These are phyloP conservation scores for Perodicticus potto DNA, from an alignment of 2,797 vertebrate species.

Conservation along the genomic window DNA sequence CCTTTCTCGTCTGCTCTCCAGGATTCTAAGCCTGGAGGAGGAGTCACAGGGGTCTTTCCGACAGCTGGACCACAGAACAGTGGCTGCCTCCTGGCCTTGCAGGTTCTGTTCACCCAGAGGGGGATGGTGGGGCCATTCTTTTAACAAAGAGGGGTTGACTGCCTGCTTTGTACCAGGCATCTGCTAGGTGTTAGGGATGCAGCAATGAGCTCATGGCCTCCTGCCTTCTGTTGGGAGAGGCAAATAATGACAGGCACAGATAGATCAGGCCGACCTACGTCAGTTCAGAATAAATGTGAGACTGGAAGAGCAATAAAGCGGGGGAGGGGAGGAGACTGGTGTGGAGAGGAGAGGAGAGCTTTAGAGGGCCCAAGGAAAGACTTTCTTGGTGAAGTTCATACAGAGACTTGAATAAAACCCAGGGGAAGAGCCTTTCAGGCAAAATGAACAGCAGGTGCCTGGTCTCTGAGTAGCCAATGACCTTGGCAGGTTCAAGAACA, in stretches of 20 bases:
- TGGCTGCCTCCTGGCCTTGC: not conserved
- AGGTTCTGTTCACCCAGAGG: fast-evolving
- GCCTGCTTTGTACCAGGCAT: not conserved
- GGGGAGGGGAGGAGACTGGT: fast-evolving
- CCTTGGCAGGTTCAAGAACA: not conserved
- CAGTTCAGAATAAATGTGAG: too few species aligned
- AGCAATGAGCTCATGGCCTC: not conserved
- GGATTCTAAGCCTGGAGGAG: not conserved
- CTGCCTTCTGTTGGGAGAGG: not conserved
- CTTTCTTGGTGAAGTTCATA: not conserved
- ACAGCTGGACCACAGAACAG: not conserved
- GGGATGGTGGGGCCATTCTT: too few species aligned
- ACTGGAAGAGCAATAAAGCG: not conserved
- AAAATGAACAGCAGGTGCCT: not conserved
- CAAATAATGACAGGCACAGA: not conserved
- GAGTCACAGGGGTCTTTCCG: too few species aligned
- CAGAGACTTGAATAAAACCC: not conserved
- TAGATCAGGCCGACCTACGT: not conserved
- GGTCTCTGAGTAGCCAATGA: not conserved
- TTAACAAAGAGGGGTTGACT: fast-evolving
- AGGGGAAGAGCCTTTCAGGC: not conserved
- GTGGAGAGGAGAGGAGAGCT: too few species aligned
- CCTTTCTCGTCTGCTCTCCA: not conserved
- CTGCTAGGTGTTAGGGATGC: not conserved
- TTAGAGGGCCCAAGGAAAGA: not conserved